Evolutionary conservation across 2,888 invertebrate species (phyloP), one percentile per base, ranked within the genome.

Genomic region (Clanis bilineata): DNA sequence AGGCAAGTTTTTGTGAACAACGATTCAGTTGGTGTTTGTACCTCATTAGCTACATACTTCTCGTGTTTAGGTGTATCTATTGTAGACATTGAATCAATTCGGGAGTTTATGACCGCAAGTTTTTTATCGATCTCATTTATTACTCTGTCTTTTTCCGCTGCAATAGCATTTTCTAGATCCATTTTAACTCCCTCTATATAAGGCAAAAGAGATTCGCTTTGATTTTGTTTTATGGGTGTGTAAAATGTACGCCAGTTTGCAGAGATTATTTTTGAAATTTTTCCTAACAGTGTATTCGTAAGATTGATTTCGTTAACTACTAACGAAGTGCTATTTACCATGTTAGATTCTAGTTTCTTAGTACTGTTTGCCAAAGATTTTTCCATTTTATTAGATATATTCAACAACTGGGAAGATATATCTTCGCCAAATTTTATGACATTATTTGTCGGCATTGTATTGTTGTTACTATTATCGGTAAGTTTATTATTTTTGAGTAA

Each of bases 1-100:
- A 74, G 72, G 66, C 74, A 73, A 15, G 70, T 67, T 62, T 75
- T 75, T 23, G 70, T 71, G 61, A 77, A 77, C n/a, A 69, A 44
- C 9, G 69, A 64, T 51, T 62, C 66, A 38, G 56, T 43, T 12
- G 54, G 57, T 6, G 45, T 61, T 28, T 32, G 45, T 44, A 23
- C 32, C 0, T 60, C 56, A 18, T 45, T 59, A 6, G 62, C 55
- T n/a, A 45, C 41, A 10, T 56, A 47, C 54, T 51, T 64, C 44
- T 64, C 63, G 5, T 65, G 57, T 7, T 43, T 59, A 0, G 58
- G 58, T 7, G 6, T 10, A 47, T 61, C 55, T 21, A 55, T 59
- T 9, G 61, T 36, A 38, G 12, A n/a, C 9, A 45, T n/a, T 56
- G 56, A 56, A 43, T 66, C 62, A 6, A 62, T 41, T 18, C 58